Evolutionary conservation across 2,888 invertebrate species (phyloP), one percentile per base, ranked within the genome.

Genomic region (Empis stercorea): DNA sequence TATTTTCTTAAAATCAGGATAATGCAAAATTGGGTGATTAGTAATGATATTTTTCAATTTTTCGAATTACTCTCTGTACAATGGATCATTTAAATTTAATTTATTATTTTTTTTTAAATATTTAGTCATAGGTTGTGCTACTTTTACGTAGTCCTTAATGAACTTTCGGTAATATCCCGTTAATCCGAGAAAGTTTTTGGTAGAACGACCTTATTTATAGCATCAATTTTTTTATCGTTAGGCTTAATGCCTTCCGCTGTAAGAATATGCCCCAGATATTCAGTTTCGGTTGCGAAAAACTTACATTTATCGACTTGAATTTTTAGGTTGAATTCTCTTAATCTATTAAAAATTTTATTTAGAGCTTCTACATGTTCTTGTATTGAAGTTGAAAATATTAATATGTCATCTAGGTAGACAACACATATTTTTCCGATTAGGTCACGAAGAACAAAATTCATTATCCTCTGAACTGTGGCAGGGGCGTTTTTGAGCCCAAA

Each of bases 41-140:
- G 41, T 41, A 23, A 50, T 46, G 2, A 50, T 15, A 15, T 36
- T 14, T 30, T 50, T 50, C 10, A 50, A 16, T 40, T 48, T 48
- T 20, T 46, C 41, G 36, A 50, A 44, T 7, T 46, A 40, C 15
- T 47, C 36, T 36, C 3, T 20, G 54, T 59, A 51, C 49, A 55
- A 14, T 49, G 51, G 20, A 54, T 57, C 27, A 50, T 51, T 43
- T n/a, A 36, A 23, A 30, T 46, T 49, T 20, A 43, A 17, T 49
- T 41, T 30, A 20, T 17, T 36, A 15, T 37, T 38, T 32, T 44
- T 46, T 44, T 41, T 30, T 3, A 41, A 39, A 37, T 30, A 45
- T 32, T 27, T 37, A 9, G 48, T 48, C 32, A 48, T 38, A 15
- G 34, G 47, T 20, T 41, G 44, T 14, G 49, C 49, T 42, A 44